phyloP scores from a whole-genome alignment of 2,888 invertebrate genomes.

The Dynastes maya region DNA sequence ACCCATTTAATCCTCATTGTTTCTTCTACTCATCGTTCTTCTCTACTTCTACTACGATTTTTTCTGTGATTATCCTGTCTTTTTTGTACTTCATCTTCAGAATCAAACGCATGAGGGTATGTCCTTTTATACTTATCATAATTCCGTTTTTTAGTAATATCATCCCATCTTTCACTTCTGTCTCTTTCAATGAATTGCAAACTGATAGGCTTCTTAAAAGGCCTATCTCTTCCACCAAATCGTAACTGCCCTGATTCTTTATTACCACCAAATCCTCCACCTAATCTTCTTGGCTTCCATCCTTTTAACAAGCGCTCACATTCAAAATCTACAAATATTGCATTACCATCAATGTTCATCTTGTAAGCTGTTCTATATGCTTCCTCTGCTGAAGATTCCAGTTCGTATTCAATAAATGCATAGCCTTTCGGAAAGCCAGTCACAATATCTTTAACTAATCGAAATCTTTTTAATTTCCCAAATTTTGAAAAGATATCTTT shows the following conservation, averaged over 20 bases:
- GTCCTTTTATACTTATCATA: conserved; percentile 28
- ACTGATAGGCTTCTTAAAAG: conserved; percentile 79
- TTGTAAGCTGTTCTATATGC: conserved; percentile 77
- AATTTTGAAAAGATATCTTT: conserved; percentile 75
- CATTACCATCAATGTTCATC: conserved; percentile 77
- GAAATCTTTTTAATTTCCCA: conserved; percentile 78
- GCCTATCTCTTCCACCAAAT: conserved; percentile 87
- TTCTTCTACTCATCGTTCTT: not conserved
- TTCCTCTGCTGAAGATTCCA: conserved; percentile 74
- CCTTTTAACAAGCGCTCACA: conserved; percentile 80
- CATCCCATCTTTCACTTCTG: conserved; percentile 21
- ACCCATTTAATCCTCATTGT: no score
- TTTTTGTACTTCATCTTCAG: conserved; percentile 41
- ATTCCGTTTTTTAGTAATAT: not conserved
- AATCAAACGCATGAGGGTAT: conserved; percentile 34
- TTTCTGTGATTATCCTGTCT: not conserved
- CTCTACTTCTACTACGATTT: conserved; percentile 28
- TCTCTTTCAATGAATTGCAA: conserved; percentile 63
- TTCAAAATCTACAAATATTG: conserved; percentile 85
- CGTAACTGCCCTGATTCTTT: conserved; percentile 91
- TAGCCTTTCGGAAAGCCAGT: conserved; percentile 89
- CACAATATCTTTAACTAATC: conserved; percentile 84
- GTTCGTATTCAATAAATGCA: conserved; percentile 88
- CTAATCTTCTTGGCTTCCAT: conserved; percentile 89
- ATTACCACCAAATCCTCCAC: conserved; percentile 90